Conservation (phyloP, 2,797 vertebrate species). For the Trematomus bernacchii region DNA sequence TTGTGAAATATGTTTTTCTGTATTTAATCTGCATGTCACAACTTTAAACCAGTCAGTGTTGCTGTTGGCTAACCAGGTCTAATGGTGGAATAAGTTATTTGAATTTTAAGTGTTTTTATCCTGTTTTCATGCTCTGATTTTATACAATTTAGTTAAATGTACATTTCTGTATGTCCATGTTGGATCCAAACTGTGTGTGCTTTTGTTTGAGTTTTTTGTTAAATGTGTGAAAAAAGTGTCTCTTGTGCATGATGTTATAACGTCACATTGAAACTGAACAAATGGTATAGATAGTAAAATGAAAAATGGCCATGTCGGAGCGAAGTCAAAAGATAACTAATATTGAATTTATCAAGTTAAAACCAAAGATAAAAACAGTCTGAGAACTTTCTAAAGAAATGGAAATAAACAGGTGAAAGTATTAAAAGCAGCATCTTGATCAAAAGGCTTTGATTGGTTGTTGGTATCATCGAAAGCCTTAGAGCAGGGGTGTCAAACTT, state of each 20-base stretch:
- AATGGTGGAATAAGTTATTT: neutral
- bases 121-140: neutral
- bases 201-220: neutral
- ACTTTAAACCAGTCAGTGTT: neutral
- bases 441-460: neutral
- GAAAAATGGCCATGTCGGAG: neutral
- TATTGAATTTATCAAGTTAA: neutral
- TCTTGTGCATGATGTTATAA: neutral
- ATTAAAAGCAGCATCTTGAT: neutral
- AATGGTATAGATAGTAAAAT: neutral
- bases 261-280: neutral
- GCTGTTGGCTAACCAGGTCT: neutral
- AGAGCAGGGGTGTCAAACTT: no score
- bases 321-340: neutral
- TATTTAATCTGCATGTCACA: neutral
- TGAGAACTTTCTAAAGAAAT: neutral
- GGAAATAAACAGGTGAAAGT: neutral
- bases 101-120: neutral
- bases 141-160: no score
- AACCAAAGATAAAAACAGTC: neutral
- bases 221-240: no score
- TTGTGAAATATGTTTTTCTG: neutral
- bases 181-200: neutral
- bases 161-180: no score
- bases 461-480: neutral